Base-by-base conservation (phyloP, 2,113 vertebrate genomes). In the Calyptomena viridis region DNA sequence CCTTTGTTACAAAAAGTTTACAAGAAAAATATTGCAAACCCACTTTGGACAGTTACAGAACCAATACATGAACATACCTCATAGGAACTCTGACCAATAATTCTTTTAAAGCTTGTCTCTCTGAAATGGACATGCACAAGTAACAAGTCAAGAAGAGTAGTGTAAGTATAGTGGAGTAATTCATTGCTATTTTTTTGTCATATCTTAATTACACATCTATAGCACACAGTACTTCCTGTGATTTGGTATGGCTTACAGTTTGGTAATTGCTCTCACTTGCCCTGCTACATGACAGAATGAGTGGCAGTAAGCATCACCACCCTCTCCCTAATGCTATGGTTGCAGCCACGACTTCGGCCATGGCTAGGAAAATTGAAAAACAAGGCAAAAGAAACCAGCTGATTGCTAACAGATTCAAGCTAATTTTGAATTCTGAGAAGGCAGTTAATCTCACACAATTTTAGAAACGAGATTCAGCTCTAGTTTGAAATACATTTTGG, bases 281-380 rank as follows among this genome's bases (percentile, higher is more conserved):
- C 72, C 8, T 87, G 28, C 25, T 77, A 47, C 42, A 50, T 12
- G 59, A 5, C 19, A 82, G 24, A 59, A 21, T 4, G 22, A 82
- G 44, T 22, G 20, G 11, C 23, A 64, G 33, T 11, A 74, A 84
- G 3, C 8, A 31, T 47, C n/a, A 39, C 17, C 1, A 2, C 19
- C 3, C 0, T 15, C 31, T 93, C 68, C 60, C 22, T 56, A 31
- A 18, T 0, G 0, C 25, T 59, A 14, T 15, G 30, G 17, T 60
- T 59, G 21, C 0, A 1, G 28, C 9, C 68, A 7, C 19, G 15
- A 18, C 12, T 77, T 21, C 19, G 16, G 24, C 25, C 24, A 4
- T 27, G 25, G 6, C 31, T 52, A 79, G 22, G 35, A 47, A 75
- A 62, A n/a, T n/a, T n/a, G n/a, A n/a, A n/a, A n/a, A n/a, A n/a